phyloP scores from a whole-genome alignment of 2,797 vertebrate species.

The Pangasius mekongensis region DNA sequence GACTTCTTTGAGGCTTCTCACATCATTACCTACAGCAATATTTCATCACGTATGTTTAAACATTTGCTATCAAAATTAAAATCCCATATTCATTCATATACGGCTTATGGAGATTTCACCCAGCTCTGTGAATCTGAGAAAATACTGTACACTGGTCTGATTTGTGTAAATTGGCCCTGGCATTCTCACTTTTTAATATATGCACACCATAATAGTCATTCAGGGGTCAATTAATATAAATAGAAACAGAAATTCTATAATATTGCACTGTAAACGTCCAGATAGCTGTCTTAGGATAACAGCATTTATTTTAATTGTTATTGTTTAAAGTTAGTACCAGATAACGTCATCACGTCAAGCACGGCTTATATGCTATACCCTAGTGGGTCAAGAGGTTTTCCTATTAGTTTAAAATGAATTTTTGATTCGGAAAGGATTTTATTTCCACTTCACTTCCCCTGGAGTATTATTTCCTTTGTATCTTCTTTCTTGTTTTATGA shows the following conservation, averaged over 20 bases:
- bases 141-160: neutral
- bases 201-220: neutral
- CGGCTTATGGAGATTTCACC: neutral
- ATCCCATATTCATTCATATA: neutral
- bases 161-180: neutral
- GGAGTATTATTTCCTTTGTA: neutral
- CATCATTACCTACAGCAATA: neutral
- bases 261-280: neutral
- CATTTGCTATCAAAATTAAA: neutral
- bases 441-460: neutral
- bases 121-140: neutral
- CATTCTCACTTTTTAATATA: neutral
- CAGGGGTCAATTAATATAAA: neutral
- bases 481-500: neutral
- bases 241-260: neutral
- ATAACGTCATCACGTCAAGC: neutral
- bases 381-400: neutral
- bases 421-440: neutral
- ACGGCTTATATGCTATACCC: neutral
- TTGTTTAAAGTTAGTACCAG: neutral
- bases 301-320: neutral
- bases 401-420: neutral
- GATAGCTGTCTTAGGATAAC: neutral
- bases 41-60: neutral
- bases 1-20: neutral